Evolutionary conservation across 2,113 vertebrate species (phyloP), one percentile per base, ranked within the genome.

Genomic region (Nycticryphes semicollaris): DNA sequence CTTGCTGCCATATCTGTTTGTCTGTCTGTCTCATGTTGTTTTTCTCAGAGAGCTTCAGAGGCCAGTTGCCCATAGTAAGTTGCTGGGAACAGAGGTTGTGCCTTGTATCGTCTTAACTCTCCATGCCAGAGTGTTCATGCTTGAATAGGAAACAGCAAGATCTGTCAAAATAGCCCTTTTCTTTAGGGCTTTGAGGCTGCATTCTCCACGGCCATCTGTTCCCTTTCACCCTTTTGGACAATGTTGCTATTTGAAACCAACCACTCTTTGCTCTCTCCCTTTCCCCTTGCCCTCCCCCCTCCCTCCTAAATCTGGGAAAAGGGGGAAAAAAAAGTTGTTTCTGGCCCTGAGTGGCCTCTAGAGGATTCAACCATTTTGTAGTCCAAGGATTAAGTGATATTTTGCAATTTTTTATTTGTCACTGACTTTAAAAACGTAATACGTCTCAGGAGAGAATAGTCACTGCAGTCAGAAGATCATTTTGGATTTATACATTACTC

Each of bases 191-290:
- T 96, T 98, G 95, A 98, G 98, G 96, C 97, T 95, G 97, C 98
- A 98, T 98, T 98, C 97, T 98, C 98, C 97, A 98, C 97, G 97
- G 98, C 98, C 98, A 98, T 98, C 98, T 98, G 98, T 98, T 98
- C 98, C 97, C 97, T 98, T 98, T 98, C 98, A 98, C 98, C 98
- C 98, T 98, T 98, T 97, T 97, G 98, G 98, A 98, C 98, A 98
- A 98, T 98, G 98, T 98, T 98, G 98, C 98, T 98, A 98, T 98
- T 98, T 98, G 97, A 98, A 98, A 97, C 94, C 82, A 93, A 62
- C 91, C 84, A 97, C 95, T 97, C 97, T 96, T 96, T 97, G 91
- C 97, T 97, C 94, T 96, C 96, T 96, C 73, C 50, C 70, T 90
- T 81, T 91, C 78, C 79, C 93, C 85, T 93, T 95, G 87, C 80